These are phyloP conservation scores for Triplophysa dalaica DNA, from an alignment of 2,113 vertebrate genomes.

Conservation along the genomic window DNA sequence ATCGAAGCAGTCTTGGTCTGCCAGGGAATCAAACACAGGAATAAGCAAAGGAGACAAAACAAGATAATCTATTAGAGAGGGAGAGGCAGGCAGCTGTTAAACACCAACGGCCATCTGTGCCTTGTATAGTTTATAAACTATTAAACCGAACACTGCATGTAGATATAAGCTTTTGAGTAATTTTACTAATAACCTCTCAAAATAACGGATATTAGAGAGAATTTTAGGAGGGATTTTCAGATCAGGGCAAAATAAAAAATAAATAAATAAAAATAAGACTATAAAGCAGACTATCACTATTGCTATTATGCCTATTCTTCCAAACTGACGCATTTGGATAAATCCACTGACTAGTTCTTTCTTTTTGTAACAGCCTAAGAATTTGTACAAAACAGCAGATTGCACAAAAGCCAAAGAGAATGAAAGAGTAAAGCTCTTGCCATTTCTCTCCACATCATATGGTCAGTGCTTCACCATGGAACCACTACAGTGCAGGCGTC, in stretches of 20 bases:
- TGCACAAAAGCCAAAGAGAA: neutral
- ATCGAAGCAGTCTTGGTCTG: neutral
- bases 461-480: neutral
- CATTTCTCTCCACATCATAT: neutral
- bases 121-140: neutral
- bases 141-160: too few species aligned
- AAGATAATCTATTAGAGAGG: neutral
- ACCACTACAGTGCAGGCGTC: neutral
- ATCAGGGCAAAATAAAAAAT: too few species aligned
- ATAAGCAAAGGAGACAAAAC: neutral
- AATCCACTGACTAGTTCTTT: neutral
- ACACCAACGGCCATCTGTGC: slow-evolving; percentile 2
- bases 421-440: neutral
- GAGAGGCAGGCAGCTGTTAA: neutral
- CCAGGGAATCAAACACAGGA: slow-evolving; percentile 16
- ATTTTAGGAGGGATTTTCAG: too few species aligned
- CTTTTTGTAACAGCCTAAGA: neutral
- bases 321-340: neutral
- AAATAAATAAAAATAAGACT: too few species aligned
- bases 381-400: neutral
- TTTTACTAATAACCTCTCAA: too few species aligned
- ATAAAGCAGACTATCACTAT: neutral
- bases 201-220: too few species aligned
- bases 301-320: neutral
- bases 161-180: too few species aligned